Percentiles rank a stretch among this genome's conserved stretches.
These are phyloP conservation scores for Dendrolimus pini DNA, from an alignment of 2,888 invertebrate genomes.

Conservation along the genomic window DNA sequence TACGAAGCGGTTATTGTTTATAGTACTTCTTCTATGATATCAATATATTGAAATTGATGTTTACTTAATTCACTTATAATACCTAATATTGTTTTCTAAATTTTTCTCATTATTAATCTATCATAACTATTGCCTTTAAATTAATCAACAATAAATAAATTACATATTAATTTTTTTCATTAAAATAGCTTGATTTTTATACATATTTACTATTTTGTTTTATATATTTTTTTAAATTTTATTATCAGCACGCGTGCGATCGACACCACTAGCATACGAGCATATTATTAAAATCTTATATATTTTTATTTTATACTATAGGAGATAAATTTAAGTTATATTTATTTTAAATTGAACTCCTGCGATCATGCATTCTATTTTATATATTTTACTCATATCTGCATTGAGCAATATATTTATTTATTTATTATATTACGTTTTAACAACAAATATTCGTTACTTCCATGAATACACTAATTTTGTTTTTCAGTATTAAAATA, in stretches of 20 bases:
- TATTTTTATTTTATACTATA: conserved; percentile 32
- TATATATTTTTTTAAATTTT: conserved; percentile 10
- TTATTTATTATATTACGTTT: neutral
- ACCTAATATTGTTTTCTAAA: too few relatives aligned
- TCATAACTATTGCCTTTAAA: conserved; percentile 1
- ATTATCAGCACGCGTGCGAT: conserved; percentile 65
- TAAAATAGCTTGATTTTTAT: conserved; percentile 24
- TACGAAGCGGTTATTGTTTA: too few relatives aligned
- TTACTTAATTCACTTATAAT: too few relatives aligned
- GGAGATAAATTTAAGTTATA: conserved; percentile 57
- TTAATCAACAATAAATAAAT: conserved; percentile 10
- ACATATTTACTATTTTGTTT: conserved; percentile 28
- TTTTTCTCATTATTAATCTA: too few relatives aligned
- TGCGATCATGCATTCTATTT: conserved; percentile 45
- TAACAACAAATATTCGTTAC: neutral
- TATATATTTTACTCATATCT: conserved; percentile 13
- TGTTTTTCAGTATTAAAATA: too few relatives aligned
- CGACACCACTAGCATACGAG: conserved; percentile 66
- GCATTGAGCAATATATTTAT: conserved; percentile 48
- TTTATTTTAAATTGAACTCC: conserved; percentile 43
- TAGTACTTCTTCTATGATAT: too few relatives aligned
- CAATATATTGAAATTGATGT: too few relatives aligned
- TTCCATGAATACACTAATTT: too few relatives aligned
- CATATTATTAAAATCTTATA: conserved; percentile 53
- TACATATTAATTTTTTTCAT: conserved; percentile 23